Percentiles rank a stretch among this genome's conserved stretches.
phyloP scores from a whole-genome alignment of 2,888 invertebrate species.

The Elaeidobius kamerunicus region DNA sequence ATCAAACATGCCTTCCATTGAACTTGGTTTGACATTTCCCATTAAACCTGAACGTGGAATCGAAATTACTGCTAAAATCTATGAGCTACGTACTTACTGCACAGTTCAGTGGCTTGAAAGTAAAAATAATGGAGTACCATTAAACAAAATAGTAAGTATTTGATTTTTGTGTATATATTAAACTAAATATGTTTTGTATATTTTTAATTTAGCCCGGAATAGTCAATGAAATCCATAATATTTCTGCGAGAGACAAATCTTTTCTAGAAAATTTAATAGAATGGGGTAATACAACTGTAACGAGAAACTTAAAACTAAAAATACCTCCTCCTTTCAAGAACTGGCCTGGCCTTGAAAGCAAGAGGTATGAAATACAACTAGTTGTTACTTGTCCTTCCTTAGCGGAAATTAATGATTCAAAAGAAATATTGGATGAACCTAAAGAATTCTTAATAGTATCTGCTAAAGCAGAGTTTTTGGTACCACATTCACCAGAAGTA shows the following conservation, averaged over 20 bases:
- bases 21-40: conserved; percentile 5
- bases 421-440: conserved; percentile 5
- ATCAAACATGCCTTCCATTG: conserved; percentile 12
- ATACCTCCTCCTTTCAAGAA: conserved; percentile 10
- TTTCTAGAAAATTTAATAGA: conserved; percentile 21
- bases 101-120: conserved; percentile 12
- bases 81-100: conserved; percentile 20
- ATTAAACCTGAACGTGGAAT: conserved; percentile 10
- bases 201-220: conserved; percentile 19
- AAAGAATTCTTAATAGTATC: conserved; percentile 5
- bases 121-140: background rate
- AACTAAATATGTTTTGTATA: too few species aligned
- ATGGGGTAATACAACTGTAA: conserved; percentile 12
- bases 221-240: conserved; percentile 9
- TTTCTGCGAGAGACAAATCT: conserved; percentile 18
- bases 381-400: conserved; percentile 14
- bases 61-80: conserved; percentile 10
- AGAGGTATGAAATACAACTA: conserved; percentile 5
- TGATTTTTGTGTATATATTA: too few species aligned
- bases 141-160: conserved; percentile 17
- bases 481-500: conserved; percentile 5
- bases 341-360: conserved; percentile 12
- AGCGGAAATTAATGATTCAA: conserved; percentile 10
- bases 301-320: conserved; percentile 11
- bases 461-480: conserved; percentile 5